These are phyloP conservation scores for Aplidium turbinatum DNA, from an alignment of 23 tunicate genomes.

Conservation along the genomic window DNA sequence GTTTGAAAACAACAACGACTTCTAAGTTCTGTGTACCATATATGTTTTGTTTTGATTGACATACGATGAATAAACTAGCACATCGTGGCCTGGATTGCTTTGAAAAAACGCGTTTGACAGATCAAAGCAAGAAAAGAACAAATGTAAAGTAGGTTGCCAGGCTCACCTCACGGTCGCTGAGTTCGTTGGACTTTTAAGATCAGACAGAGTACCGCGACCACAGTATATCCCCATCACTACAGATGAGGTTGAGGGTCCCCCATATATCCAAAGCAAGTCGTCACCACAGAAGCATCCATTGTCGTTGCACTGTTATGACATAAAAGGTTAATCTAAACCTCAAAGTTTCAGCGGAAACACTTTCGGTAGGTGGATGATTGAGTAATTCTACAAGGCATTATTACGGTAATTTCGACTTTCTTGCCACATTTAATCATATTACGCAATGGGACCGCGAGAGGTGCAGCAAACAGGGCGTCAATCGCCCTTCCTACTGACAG, in stretches of 20 bases:
- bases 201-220: conserved; percentile 61
- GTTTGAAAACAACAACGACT: no score
- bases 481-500: no score
- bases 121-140: background rate
- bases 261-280: conserved; percentile 65
- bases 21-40: no score
- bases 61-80: background rate
- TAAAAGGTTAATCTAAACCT: background rate
- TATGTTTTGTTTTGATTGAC: no score
- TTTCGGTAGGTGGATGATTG: no score
- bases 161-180: conserved; percentile 69
- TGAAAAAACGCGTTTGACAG: background rate
- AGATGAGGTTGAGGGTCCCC: conserved; percentile 37
- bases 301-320: background rate
- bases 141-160: background rate
- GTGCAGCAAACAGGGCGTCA: no score
- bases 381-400: no score
- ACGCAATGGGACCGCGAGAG: no score
- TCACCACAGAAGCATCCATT: conserved; percentile 42
- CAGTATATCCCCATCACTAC: conserved; percentile 50
- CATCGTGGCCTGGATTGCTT: background rate
- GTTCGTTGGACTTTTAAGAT: conserved; percentile 52
- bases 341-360: no score
- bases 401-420: no score
- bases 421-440: no score